A percentile compares a stretch with the other conserved stretches of the same genome.
Conservation (phyloP, 2,113 vertebrate genomes). For the Phodopus roborovskii region DNA sequence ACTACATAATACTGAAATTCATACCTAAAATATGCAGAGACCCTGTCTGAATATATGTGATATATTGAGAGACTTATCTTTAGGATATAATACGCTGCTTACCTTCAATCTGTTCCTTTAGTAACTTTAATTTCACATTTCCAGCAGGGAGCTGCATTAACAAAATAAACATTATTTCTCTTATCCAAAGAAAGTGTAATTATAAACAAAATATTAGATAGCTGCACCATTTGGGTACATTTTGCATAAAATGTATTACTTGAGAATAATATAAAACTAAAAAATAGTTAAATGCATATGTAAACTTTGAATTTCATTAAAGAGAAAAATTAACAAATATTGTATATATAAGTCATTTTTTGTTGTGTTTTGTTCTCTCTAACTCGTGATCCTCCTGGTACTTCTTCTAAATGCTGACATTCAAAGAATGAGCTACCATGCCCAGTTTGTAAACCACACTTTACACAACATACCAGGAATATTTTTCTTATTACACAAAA, state of each 20-base stretch:
- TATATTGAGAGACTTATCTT: not conserved
- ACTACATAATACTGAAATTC: not conserved
- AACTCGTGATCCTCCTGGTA: not conserved
- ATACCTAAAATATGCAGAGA: not conserved
- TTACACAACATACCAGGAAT: not conserved
- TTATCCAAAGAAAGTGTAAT: conserved; percentile 40
- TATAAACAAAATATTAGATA: conserved; percentile 22
- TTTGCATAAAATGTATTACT: conserved; percentile 31
- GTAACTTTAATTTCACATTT: conserved; percentile 91
- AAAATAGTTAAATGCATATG: not conserved
- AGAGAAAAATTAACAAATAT: not conserved
- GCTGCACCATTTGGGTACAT: not conserved
- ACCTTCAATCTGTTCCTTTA: conserved; percentile 90
- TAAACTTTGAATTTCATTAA: not conserved
- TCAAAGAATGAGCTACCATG: not conserved
- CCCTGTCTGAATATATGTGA: not conserved
- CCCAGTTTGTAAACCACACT: not conserved
- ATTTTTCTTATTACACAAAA: not conserved
- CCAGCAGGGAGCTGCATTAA: conserved; percentile 88
- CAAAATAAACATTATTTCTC: conserved; percentile 46
- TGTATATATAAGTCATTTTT: not conserved
- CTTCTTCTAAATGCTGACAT: not conserved
- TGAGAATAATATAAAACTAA: conserved; percentile 36
- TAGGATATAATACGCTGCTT: conserved; percentile 68
- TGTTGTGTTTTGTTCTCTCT: not conserved